Base-by-base conservation (phyloP, 2,888 invertebrate genomes). In the Thera britannica region DNA sequence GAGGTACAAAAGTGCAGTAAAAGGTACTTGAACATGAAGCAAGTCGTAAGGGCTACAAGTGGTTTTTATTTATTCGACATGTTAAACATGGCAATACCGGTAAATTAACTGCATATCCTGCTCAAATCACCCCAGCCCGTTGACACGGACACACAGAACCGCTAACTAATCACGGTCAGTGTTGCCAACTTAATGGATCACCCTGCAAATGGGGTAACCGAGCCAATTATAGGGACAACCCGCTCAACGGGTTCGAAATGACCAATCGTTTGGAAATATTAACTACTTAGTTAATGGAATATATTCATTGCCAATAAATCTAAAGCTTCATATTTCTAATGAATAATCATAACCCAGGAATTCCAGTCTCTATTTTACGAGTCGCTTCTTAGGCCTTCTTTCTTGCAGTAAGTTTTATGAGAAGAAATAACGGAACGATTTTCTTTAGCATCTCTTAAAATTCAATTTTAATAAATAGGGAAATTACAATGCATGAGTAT, bases 161-260 rank as follows among this genome's bases (percentile, higher is more conserved):
- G 78, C 82, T 82, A 84, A 83, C 82, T 83, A 77, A 83, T 79
- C 78, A 79, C 78, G 78, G 80, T 76, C 73, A 59, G 81, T 79
- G 81, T 80, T 80, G 81, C 83, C 79, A 83, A 76, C 73, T 74
- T 87, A 86, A 87, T 86, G 82, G 83, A 87, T 88, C 83, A 87
- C 84, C 83, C 82, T 73, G 77, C 75, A 75, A 83, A 82, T 83
- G 77, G 84, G 83, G 83, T 83, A 84, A 83, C 82, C 76, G 78
- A 81, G 79, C 84, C 84, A 88, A 87, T 87, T 87, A 86, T 73
- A 79, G 79, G 79, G 79, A 69, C 38, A 66, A 74, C 75, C 75
- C 72, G 77, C 75, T 75, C 75, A 60, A 66, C 74, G 46, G 61
- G 71, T 72, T 65, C 57, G 60, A 58, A 67, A 63, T 68, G 59